Conservation (phyloP, 2,888 invertebrate species). For the Hyppa rectilinea region DNA sequence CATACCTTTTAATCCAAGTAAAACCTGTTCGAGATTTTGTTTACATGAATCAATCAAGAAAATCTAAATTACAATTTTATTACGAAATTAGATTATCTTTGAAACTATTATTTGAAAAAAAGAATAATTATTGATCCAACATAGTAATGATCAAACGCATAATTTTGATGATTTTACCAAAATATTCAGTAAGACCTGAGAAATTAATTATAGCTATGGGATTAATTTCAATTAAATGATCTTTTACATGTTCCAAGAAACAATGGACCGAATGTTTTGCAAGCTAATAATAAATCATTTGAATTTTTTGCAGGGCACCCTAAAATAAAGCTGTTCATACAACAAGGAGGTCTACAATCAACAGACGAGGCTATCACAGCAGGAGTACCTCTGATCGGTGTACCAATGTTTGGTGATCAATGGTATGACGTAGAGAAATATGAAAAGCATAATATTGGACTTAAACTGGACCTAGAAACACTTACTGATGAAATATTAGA, state of each 20-base stretch:
- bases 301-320: constrained; percentile 41
- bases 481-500: constrained; percentile 22
- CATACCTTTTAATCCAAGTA: too few species aligned
- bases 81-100: too few species aligned
- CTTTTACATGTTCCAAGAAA: too few species aligned
- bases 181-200: too few species aligned
- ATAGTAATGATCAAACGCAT: too few species aligned
- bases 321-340: constrained; percentile 78
- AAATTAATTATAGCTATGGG: too few species aligned
- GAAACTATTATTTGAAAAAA: too few species aligned
- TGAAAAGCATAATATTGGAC: constrained; percentile 39
- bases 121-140: too few species aligned
- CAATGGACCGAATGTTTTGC: background rate
- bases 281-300: background rate
- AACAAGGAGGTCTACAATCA: constrained; percentile 81
- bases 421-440: constrained; percentile 68
- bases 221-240: too few species aligned
- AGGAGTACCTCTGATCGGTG: constrained; percentile 75
- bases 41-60: too few species aligned
- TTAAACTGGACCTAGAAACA: constrained; percentile 18
- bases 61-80: too few species aligned
- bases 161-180: too few species aligned
- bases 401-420: constrained; percentile 80
- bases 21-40: background rate
- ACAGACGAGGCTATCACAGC: constrained; percentile 65